Percentiles rank a stretch among this genome's conserved stretches.
Conservation (phyloP, 2,888 invertebrate species). For the Xylota segnis region DNA sequence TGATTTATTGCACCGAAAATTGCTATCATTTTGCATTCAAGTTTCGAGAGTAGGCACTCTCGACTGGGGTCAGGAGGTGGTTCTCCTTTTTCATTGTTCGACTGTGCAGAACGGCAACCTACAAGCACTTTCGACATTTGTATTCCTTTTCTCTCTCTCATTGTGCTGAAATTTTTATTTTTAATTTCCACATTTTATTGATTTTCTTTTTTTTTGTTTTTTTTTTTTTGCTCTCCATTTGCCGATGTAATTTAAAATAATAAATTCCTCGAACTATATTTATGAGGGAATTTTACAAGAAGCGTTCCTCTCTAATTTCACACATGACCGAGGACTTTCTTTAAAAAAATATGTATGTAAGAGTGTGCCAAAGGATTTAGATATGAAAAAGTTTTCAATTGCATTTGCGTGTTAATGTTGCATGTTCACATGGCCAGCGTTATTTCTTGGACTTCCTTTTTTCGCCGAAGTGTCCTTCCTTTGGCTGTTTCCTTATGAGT, state of each 20-base stretch:
- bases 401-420: conserved; percentile 63
- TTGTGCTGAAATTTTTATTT: conserved; percentile 19
- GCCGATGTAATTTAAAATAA: conserved; percentile 27
- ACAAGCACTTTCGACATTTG: conserved; percentile 29
- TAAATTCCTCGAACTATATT: conserved; percentile 12
- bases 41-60: conserved; percentile 23
- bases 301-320: conserved; percentile 42
- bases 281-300: not conserved
- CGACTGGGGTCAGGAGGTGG: conserved; percentile 20
- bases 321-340: conserved; percentile 23
- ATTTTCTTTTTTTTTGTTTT: conserved; percentile 17
- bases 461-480: conserved; percentile 37
- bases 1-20: conserved; percentile 62
- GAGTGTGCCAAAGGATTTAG: not conserved
- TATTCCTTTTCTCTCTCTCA: not conserved
- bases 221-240: not conserved
- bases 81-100: not conserved
- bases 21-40: conserved; percentile 56
- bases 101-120: conserved; percentile 19
- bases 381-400: conserved; percentile 39
- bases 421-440: conserved; percentile 48
- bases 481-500: conserved; percentile 42
- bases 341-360: not conserved
- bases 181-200: conserved; percentile 41
- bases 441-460: conserved; percentile 32